Evolutionary conservation across 2,888 invertebrate species (phyloP).

Genomic region (Asteroscopus sphinx): DNA sequence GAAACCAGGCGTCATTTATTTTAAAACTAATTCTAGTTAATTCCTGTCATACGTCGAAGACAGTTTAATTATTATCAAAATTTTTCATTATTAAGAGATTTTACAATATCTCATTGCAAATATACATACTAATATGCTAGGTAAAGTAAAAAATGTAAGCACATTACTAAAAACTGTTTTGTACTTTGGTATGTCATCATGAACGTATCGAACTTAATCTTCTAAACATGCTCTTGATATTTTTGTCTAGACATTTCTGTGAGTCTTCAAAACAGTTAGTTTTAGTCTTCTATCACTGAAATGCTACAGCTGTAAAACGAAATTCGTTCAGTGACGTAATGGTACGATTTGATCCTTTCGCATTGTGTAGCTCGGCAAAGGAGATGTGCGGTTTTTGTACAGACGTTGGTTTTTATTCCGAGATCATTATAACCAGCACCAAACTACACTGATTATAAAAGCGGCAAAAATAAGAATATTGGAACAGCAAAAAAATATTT

Average conservation of each 20-base stretch:
- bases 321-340: constrained; percentile 58
- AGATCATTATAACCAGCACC: too few relatives aligned
- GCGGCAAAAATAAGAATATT: too few relatives aligned
- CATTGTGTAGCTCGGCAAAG: constrained; percentile 53
- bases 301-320: constrained; percentile 58
- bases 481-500: too few relatives aligned
- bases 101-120: not conserved
- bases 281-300: constrained; percentile 56
- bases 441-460: too few relatives aligned
- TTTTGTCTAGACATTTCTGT: constrained; percentile 64
- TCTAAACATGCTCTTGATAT: constrained; percentile 50
- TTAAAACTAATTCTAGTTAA: not conserved
- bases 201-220: constrained; percentile 28
- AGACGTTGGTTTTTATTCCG: too few relatives aligned
- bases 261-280: constrained; percentile 62
- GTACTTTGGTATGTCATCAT: constrained; percentile 13
- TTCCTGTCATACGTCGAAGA: constrained; percentile 13
- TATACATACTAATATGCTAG: constrained; percentile 6
- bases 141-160: constrained; percentile 11
- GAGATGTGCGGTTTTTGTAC: too few relatives aligned
- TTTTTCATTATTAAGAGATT: too few relatives aligned
- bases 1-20: too few relatives aligned
- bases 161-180: constrained; percentile 16
- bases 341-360: constrained; percentile 59
- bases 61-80: too few relatives aligned